Conservation (phyloP, 2,888 invertebrate species). For the Brachynemurus nebulosus region DNA sequence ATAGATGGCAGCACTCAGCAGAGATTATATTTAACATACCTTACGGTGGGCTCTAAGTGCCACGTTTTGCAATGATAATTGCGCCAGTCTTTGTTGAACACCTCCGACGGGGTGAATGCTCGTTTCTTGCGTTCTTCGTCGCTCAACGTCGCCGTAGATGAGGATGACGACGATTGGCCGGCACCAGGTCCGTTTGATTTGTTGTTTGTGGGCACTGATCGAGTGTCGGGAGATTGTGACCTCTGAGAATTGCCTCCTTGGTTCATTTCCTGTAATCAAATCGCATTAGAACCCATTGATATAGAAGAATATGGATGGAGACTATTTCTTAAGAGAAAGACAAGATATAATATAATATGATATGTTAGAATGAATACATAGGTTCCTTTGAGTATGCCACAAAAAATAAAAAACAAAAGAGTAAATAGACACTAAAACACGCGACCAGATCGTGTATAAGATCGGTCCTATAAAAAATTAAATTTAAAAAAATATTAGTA, state of each 20-base stretch:
- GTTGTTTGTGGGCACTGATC: background rate
- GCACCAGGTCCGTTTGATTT: background rate
- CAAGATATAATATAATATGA: no score
- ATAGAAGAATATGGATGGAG: no score
- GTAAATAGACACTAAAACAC: no score
- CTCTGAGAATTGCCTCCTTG: background rate
- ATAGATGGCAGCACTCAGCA: conserved; percentile 1
- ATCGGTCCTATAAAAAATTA: no score
- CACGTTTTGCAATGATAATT: conserved; percentile 89
- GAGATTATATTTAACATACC: conserved; percentile 36
- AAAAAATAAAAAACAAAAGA: no score
- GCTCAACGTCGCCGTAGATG: conserved; percentile 19
- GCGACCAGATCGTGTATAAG: no score
- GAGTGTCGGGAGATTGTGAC: conserved; percentile 10
- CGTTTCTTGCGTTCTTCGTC: conserved; percentile 11
- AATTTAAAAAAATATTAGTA: no score
- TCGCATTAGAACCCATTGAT: background rate
- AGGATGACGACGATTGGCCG: conserved; percentile 10
- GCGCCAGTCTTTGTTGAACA: conserved; percentile 72
- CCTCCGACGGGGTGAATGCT: conserved; percentile 30
- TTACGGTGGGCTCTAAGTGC: conserved; percentile 90
- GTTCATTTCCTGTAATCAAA: background rate
- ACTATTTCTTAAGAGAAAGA: no score
- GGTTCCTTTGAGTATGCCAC: no score
- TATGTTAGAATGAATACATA: no score